Evolutionary conservation across 37 sponge, comb jelly and placozoan genomes (phyloP).

Genomic region (Bolinopsis microptera): DNA sequence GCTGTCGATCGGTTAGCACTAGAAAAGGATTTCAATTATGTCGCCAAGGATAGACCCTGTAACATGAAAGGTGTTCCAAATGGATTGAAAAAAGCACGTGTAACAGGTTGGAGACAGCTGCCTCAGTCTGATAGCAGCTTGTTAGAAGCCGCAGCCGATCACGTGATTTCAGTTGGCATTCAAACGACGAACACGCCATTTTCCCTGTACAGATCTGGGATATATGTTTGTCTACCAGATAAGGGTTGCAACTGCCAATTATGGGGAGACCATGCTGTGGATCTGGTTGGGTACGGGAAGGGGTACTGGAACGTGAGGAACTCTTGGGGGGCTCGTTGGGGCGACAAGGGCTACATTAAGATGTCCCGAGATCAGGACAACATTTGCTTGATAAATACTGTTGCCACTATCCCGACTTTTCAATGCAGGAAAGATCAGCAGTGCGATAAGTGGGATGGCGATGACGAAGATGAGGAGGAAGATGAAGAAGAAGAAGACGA

Average conservation of each 20-base stretch:
- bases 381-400: background rate
- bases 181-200: background rate
- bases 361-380: background rate
- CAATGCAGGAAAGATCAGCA: background rate
- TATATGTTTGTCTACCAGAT: background rate
- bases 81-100: background rate
- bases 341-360: slow-evolving; percentile 36
- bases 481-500: background rate
- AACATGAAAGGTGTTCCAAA: background rate
- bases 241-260: background rate
- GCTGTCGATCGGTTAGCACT: background rate
- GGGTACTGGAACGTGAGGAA: slow-evolving; percentile 21
- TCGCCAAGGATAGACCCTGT: background rate
- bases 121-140: background rate
- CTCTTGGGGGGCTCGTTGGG: slow-evolving; percentile 10
- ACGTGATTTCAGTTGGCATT: background rate
- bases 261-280: background rate
- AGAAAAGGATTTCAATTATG: background rate
- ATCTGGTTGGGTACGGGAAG: background rate
- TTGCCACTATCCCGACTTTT: background rate
- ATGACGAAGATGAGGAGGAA: background rate
- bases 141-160: background rate
- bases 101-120: background rate
- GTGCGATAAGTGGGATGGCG: background rate
- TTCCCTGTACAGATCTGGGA: background rate